phyloP scores from a whole-genome alignment of 2,113 vertebrate genomes.

The Cricetomys ansorgei region DNA sequence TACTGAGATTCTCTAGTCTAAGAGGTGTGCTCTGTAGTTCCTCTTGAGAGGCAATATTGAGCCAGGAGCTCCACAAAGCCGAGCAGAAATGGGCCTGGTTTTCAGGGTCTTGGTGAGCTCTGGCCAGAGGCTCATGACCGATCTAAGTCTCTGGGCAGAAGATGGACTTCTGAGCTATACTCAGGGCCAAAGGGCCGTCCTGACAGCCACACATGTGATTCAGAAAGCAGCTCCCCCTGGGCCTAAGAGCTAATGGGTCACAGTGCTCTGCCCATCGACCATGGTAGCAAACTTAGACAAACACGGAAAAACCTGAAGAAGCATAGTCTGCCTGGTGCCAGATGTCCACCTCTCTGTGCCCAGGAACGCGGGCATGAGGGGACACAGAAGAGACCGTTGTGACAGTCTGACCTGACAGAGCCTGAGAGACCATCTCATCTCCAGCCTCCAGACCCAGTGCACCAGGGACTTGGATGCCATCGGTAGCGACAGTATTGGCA shows the following conservation, averaged over 20 bases:
- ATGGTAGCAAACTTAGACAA: constrained; percentile 28
- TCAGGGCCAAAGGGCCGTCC: neutral
- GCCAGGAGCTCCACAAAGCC: neutral
- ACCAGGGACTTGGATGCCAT: neutral
- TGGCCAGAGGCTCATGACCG: neutral
- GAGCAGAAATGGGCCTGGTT: constrained; percentile 8
- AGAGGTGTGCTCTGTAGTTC: neutral
- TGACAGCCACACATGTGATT: neutral
- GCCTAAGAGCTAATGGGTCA: neutral
- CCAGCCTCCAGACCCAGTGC: neutral
- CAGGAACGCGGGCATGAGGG: neutral
- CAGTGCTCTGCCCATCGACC: neutral
- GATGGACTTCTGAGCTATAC: neutral
- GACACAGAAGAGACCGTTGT: constrained; percentile 13
- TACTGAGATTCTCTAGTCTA: neutral
- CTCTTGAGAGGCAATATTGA: neutral
- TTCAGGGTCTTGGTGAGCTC: neutral
- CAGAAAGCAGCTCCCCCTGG: constrained; percentile 24
- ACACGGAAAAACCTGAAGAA: constrained; percentile 21
- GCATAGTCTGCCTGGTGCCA: constrained; percentile 16
- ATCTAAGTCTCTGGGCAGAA: constrained; percentile 33
- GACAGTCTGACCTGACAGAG: neutral
- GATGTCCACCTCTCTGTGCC: constrained; percentile 20
- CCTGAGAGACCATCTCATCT: neutral
- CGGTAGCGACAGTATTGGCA: too few species aligned